These are phyloP conservation scores for Clivina fossor DNA, from an alignment of 2,888 invertebrate genomes.

Conservation along the genomic window DNA sequence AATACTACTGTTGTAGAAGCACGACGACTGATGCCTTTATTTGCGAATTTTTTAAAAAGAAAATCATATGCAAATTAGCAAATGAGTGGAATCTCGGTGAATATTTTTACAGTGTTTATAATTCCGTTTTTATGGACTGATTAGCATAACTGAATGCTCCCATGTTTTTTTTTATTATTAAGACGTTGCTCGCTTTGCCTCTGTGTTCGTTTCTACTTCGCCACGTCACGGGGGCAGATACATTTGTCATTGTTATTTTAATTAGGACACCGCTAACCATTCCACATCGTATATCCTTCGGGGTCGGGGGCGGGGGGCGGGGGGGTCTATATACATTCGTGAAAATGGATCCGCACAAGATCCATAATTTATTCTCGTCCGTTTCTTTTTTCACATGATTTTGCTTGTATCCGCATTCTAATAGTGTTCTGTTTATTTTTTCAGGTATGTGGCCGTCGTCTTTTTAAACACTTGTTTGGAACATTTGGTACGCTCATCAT, in stretches of 20 bases:
- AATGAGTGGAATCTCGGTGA: conserved; percentile 48
- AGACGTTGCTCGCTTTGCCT: conserved; percentile 35
- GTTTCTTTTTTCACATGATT: too few relatives aligned
- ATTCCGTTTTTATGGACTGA: conserved; percentile 53
- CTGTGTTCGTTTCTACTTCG: too few relatives aligned
- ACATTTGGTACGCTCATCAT: too few relatives aligned
- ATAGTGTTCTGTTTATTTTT: conserved; percentile 19
- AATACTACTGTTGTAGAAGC: too few relatives aligned
- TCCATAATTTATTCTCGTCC: conserved; percentile 18
- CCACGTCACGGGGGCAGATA: not conserved
- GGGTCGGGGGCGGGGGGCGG: too few relatives aligned
- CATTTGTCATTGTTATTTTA: conserved; percentile 33
- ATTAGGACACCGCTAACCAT: conserved; percentile 18
- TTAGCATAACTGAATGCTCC: conserved; percentile 52
- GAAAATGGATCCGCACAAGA: conserved; percentile 6
- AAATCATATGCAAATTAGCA: conserved; percentile 54
- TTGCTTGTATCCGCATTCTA: conserved; percentile 17
- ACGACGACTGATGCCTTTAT: too few relatives aligned
- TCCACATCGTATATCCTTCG: too few relatives aligned
- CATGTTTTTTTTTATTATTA: conserved; percentile 41
- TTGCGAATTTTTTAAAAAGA: conserved; percentile 46
- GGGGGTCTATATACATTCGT: too few relatives aligned
- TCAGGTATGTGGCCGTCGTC: conserved; percentile 28
- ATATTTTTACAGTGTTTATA: conserved; percentile 56
- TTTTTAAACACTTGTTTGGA: too few relatives aligned